Percentiles rank a stretch among this genome's conserved stretches.
Evolutionary conservation across 2,888 invertebrate species (phyloP).

Genomic region (Agapostemon virescens): DNA sequence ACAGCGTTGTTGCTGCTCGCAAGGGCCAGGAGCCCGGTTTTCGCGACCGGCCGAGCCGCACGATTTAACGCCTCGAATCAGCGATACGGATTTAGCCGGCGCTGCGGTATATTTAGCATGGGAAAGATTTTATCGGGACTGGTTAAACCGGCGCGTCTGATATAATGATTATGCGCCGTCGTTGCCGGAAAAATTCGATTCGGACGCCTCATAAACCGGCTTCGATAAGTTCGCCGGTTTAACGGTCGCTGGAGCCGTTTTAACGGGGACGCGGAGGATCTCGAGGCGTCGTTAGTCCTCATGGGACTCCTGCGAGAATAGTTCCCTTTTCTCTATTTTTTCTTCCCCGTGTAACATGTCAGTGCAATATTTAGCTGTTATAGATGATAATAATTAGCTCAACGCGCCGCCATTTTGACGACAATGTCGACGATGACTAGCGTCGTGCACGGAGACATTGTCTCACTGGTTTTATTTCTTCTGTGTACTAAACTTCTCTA

Average conservation of each 20-base stretch:
- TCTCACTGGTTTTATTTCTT: too few species aligned
- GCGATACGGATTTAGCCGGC: conserved; percentile 74
- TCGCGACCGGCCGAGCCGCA: conserved; percentile 24
- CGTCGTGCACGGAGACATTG: neutral
- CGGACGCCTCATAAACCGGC: conserved; percentile 72
- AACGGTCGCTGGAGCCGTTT: conserved; percentile 65
- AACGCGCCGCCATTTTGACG: neutral
- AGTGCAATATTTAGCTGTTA: neutral
- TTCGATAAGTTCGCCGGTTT: conserved; percentile 72
- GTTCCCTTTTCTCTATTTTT: conserved; percentile 12
- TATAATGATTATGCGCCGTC: conserved; percentile 72
- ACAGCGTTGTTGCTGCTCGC: conserved; percentile 13
- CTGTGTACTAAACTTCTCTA: too few species aligned
- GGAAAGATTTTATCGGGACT: conserved; percentile 76
- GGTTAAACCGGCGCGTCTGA: conserved; percentile 72
- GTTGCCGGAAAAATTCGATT: conserved; percentile 68
- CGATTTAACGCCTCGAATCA: conserved; percentile 67
- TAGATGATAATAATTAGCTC: neutral
- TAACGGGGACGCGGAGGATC: conserved; percentile 67
- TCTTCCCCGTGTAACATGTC: neutral
- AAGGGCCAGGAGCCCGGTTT: conserved; percentile 36
- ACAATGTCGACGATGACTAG: neutral
- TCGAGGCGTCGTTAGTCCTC: conserved; percentile 37
- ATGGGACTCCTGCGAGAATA: conserved; percentile 36
- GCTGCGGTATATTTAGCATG: conserved; percentile 74